Base-by-base conservation (phyloP, 2,797 vertebrate species). In the Sebastes steindachneri region DNA sequence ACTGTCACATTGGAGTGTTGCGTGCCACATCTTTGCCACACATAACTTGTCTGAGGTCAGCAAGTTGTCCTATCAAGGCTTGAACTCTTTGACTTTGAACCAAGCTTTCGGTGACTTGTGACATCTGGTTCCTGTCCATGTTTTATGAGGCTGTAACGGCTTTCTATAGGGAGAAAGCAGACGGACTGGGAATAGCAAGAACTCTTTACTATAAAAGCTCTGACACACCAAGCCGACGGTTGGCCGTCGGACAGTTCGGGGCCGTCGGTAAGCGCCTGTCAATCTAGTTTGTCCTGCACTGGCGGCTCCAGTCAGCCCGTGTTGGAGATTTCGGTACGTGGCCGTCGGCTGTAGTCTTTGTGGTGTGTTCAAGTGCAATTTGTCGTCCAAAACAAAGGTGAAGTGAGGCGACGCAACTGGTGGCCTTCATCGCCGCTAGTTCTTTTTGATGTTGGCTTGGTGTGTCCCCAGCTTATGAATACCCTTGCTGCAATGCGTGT, bases 361-460 rank as follows among this genome's bases (percentile, higher is more conserved):
- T 17, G 15, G 41, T 45, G 15, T 45, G 41, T 45, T 17, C 7
- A 0, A 45, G 41, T 45, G 41, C 41, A 45, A 45, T 0, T 17
- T 45, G 15, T 45, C 7, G 15, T 0, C 41, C 41, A 45, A 45
- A 45, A 45, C 41, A 45, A 45, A 45, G 7, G 15, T 17, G 41
- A 45, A 0, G 41, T 8, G 15, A 45, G 15, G 15, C 41, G 15
- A 45, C 41, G 0, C 15, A 45, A 45, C 41, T 45, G 10, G 33
- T 35, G 0, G 41, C 15, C 41, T 45, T 0, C 41, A 17, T 45
- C 3, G 0, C 41, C 0, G 6, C 41, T 45, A 45, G 41, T 45
- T 45, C 41, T 19, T 45, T 45, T 45, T 45, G 41, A 45, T 45
- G 15, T 19, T 0, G 0, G 15, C 15, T 45, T 45, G 15, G 41